Evolutionary conservation across 37 sponge, comb jelly and placozoan genomes (phyloP), one percentile per base, ranked within the genome.

Genomic region (Halisarca cf. caerulea): DNA sequence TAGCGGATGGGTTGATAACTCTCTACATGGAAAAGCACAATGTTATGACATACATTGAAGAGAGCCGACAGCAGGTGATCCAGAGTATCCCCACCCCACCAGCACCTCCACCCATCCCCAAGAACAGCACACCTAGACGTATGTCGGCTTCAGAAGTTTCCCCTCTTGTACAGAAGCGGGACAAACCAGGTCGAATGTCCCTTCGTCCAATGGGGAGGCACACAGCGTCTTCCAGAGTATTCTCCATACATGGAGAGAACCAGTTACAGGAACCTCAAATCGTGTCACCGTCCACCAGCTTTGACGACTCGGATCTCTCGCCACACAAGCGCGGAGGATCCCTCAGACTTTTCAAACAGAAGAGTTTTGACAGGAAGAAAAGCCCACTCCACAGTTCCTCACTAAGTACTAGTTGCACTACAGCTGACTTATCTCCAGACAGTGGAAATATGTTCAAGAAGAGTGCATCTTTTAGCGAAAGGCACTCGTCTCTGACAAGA

Each of bases 1-100:
- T 95, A 14, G 86, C 88, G 3, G 96, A 95, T 79, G 96, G 96
- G 2, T 86, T 95, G 35, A 95, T 95, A 66, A 88, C 91, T 0
- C 86, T 91, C 0, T 75, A 92, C 82, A 92, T 95, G 90, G 93
- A 92, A 58, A 83, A 74, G 47, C 85, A 95, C 59, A 86, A 94
- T 80, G 94, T 86, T 6, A 90, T 88, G 44, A 83, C 80, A 8
- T 94, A 91, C 53, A 74, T 74, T 74, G 77, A 74, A 4, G 77
- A 74, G 2, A 40, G 42, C 39, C 17, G 77, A 8, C 38, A 74
- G 44, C 7, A 33, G 36, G 77, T 37, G 8, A 74, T 36, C 14
- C 42, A 41, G 77, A 40, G 14, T 15, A 23, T 3, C 23, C 38
- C 77, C 25, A 37, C 45, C 23, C 77, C 77, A 2, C 8, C 77